Evolutionary conservation across 2,888 invertebrate species (phyloP).

Genomic region (Dynastes hyllus): DNA sequence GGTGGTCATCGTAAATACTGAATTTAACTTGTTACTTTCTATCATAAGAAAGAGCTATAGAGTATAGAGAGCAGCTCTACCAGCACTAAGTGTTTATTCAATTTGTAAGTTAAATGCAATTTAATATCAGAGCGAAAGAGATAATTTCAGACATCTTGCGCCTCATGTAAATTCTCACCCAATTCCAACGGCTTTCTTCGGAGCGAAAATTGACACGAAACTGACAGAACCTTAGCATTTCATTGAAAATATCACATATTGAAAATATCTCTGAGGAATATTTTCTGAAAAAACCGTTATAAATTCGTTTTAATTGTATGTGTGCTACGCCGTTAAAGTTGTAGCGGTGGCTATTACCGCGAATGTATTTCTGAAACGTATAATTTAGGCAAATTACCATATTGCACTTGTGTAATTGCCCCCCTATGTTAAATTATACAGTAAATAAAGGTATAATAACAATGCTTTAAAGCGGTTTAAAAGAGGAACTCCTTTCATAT

Average conservation of each 20-base stretch:
- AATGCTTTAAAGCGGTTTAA: background rate
- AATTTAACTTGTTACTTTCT: too few species aligned
- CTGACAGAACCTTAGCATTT: conserved; percentile 45
- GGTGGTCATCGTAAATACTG: too few species aligned
- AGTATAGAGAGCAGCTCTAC: background rate
- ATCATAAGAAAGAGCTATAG: too few species aligned
- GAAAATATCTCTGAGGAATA: conserved; percentile 2
- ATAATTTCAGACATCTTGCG: conserved; percentile 36
- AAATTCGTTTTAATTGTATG: conserved; percentile 3
- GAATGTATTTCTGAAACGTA: background rate
- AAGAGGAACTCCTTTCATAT: background rate
- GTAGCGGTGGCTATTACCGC: background rate
- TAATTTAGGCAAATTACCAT: conserved; percentile 31
- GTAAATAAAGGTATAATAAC: background rate
- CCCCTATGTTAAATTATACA: conserved; percentile 30
- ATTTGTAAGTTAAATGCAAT: conserved; percentile 38
- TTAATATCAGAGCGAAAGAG: conserved; percentile 42
- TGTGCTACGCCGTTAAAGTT: background rate
- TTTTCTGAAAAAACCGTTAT: background rate
- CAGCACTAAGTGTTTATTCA: conserved; percentile 32
- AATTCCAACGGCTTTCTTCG: conserved; percentile 20
- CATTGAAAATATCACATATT: conserved; percentile 46
- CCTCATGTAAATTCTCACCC: conserved; percentile 32
- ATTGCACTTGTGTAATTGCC: conserved; percentile 13
- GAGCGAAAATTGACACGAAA: conserved; percentile 40